A percentile compares a stretch with the other conserved stretches of the same genome.
Conservation (phyloP, 2,888 invertebrate genomes). For the Acrocyrtus sp. region DNA sequence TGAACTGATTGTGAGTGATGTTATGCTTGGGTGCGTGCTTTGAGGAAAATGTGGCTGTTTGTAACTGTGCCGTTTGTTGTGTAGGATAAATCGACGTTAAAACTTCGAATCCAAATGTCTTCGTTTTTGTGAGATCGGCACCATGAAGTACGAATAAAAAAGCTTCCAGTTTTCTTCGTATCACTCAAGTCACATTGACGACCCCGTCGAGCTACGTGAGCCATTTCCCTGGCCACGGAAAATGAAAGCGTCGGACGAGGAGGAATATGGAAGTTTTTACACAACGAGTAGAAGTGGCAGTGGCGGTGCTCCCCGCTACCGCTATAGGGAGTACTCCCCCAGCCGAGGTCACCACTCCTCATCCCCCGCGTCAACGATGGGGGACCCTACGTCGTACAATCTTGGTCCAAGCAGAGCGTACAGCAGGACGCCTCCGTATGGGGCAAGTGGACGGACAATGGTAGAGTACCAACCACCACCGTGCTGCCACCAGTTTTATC, state of each 20-base stretch:
- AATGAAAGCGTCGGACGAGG: conserved; percentile 62
- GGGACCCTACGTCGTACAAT: conserved; percentile 56
- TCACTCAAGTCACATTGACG: no score
- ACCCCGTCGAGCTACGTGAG: conserved; percentile 19
- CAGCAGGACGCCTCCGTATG: conserved; percentile 57
- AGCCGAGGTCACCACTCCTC: conserved; percentile 61
- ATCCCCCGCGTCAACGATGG: conserved; percentile 38
- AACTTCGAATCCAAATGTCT: no score
- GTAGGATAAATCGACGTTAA: no score
- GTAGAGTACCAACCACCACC: conserved; percentile 61
- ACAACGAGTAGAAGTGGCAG: conserved; percentile 55
- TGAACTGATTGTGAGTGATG: no score
- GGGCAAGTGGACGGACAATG: conserved; percentile 56
- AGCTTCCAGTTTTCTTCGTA: no score
- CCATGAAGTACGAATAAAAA: no score
- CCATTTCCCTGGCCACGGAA: conserved; percentile 32
- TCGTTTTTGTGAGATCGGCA: no score
- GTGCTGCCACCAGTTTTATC: conserved; percentile 62
- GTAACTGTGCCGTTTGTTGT: no score
- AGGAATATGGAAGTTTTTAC: conserved; percentile 63
- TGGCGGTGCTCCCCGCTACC: conserved; percentile 49
- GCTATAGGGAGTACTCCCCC: conserved; percentile 62
- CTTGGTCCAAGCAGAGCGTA: conserved; percentile 57
- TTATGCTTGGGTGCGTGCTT: no score
- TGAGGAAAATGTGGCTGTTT: no score